Base-by-base conservation (phyloP, 2,888 invertebrate species). In the Drosophila planitibia region DNA sequence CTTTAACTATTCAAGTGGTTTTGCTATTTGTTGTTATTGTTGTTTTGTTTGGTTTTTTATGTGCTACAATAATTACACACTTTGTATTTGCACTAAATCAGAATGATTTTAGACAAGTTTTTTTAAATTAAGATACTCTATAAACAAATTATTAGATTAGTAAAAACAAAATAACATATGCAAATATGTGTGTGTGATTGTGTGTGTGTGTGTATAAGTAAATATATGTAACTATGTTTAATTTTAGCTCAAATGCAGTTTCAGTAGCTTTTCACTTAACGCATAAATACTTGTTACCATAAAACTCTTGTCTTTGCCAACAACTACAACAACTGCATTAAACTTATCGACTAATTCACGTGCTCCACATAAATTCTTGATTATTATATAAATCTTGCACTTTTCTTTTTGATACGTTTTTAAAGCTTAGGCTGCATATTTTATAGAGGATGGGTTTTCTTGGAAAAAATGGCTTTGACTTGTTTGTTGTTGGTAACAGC, bases 331-430 rank as follows among this genome's bases (percentile, higher is more conserved):
- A 74, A 66, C 65, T 19, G 37, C 55, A 28, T 28, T 47, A 75
- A 59, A 76, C 86, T 82, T 80, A 78, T 84, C 22, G 81, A 90
- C 85, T 86, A 90, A 85, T 76, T 76, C 80, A 76, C 67, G 68
- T 76, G 85, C 74, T 79, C 70, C 72, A 66, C 35, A 64, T 35
- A 58, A 63, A 62, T 25, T 47, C 47, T 47, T 4, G 16, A 47
- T 47, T 47, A 47, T 47, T 47, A 25, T 54, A 61, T 52, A 55
- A 52, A 69, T 66, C 47, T 70, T 70, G 70, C 70, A 74, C 64
- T 67, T 47, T 22, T 22, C 35, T 14, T 47, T 22, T 60, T 59
- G 44, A 67, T 66, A 62, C 70, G 53, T 62, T 78, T 80, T 75
- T 83, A 88, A 87, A 87, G 87, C 87, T 89, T 89, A 75, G 72